A percentile compares a stretch with the other conserved stretches of the same genome.
phyloP scores from a whole-genome alignment of 2,797 vertebrate genomes.

The Carcharodon carcharias region DNA sequence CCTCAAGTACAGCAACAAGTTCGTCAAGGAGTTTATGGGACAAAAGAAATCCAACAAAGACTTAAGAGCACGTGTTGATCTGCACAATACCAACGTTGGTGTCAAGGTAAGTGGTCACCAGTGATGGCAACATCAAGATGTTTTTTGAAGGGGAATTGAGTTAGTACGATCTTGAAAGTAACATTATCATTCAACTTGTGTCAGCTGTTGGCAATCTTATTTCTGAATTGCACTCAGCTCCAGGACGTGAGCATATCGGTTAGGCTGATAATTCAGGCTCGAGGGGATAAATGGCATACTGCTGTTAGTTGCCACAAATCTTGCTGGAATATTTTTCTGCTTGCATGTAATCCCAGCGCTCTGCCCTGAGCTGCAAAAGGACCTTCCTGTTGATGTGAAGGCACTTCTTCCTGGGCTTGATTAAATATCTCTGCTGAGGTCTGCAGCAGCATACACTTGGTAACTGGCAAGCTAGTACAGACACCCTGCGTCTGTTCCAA shows the following conservation, averaged over 20 bases:
- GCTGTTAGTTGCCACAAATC: neutral
- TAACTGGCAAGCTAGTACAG: too few species aligned
- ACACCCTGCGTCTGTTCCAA: neutral
- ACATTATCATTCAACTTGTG: neutral
- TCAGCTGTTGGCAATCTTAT: neutral
- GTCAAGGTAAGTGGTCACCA: constrained; percentile 72
- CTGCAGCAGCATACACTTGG: neutral
- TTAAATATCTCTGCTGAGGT: neutral
- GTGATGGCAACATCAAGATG: neutral
- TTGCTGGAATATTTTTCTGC: neutral
- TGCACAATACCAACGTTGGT: constrained; percentile 96
- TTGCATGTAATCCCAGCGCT: neutral
- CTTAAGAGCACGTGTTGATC: constrained; percentile 85
- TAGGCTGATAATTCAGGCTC: neutral
- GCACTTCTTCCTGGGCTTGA: too few species aligned
- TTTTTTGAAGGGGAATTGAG: neutral
- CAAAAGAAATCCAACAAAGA: constrained; percentile 87
- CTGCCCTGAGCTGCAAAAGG: neutral
- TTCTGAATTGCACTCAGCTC: neutral
- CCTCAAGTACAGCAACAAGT: constrained; percentile 97
- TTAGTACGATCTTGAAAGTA: neutral
- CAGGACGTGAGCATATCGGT: neutral
- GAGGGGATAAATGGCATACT: neutral
- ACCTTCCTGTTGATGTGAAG: neutral
- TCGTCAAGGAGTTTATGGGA: constrained; percentile 94